Conservation (phyloP, 1,140 invertebrate species). For the Zophobas atratus region DNA sequence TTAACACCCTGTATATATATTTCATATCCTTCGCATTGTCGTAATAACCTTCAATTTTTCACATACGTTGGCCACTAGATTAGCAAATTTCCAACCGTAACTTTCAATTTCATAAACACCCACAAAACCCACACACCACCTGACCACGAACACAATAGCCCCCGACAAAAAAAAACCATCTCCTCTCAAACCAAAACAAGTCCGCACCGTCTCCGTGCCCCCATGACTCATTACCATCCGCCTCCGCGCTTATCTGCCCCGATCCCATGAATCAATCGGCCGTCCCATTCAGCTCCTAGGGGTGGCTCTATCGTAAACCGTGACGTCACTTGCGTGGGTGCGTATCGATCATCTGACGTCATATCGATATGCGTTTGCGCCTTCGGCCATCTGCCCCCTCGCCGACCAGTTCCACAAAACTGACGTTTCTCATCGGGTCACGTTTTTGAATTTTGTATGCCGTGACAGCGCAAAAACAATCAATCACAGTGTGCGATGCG, state of each 20-base stretch:
- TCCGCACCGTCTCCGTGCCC: neutral
- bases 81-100: no score
- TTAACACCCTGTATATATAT: no score
- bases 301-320: constrained; percentile 46
- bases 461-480: constrained; percentile 5
- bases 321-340: constrained; percentile 52
- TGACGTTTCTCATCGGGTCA: constrained; percentile 17
- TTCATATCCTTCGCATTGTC: no score
- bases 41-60: no score
- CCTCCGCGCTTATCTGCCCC: neutral
- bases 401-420: constrained; percentile 25
- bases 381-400: constrained; percentile 15
- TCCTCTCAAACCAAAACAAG: no score
- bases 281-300: neutral
- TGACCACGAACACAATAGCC: no score
- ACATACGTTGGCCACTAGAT: no score
- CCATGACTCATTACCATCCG: constrained; percentile 10
- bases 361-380: constrained; percentile 41
- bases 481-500: constrained; percentile 1
- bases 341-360: constrained; percentile 56
- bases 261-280: constrained; percentile 25
- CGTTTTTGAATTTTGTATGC: constrained; percentile 21
- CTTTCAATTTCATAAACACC: no score
- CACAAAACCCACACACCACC: no score
- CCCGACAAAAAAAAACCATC: no score